These are phyloP conservation scores for Uria aalge DNA, from an alignment of 2,113 vertebrate genomes.

Conservation along the genomic window DNA sequence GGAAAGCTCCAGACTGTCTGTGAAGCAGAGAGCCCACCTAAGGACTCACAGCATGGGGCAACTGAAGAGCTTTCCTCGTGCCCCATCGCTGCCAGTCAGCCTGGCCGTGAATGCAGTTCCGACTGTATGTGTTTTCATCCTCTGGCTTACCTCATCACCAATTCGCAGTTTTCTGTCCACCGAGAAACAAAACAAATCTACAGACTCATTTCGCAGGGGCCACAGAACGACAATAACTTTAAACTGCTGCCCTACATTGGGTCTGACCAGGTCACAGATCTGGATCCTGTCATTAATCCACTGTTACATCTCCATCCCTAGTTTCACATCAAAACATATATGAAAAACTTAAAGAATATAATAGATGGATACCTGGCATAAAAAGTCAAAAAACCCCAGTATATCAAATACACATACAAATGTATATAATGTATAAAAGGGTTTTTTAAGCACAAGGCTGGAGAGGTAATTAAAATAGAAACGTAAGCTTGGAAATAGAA, in stretches of 20 bases:
- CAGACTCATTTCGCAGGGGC: not conserved
- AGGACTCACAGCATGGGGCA: not conserved
- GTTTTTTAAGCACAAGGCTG: not conserved
- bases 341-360: not conserved
- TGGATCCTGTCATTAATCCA: not conserved
- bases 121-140: not conserved
- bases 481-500: not conserved
- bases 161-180: not conserved
- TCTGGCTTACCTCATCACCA: not conserved
- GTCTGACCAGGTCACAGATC: not conserved
- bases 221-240: not conserved
- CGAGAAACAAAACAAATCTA: not conserved
- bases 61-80: not conserved
- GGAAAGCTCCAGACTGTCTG: not conserved
- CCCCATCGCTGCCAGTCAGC: not conserved
- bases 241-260: not conserved
- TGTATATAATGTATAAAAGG: not conserved
- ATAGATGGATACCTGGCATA: not conserved
- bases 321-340: not conserved
- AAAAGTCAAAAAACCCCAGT: not conserved
- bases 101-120: not conserved
- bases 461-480: not conserved
- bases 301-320: not conserved
- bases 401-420: not conserved
- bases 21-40: not conserved